These are phyloP conservation scores for Hypsopygia costalis DNA, from an alignment of 2,888 invertebrate species.

Conservation along the genomic window DNA sequence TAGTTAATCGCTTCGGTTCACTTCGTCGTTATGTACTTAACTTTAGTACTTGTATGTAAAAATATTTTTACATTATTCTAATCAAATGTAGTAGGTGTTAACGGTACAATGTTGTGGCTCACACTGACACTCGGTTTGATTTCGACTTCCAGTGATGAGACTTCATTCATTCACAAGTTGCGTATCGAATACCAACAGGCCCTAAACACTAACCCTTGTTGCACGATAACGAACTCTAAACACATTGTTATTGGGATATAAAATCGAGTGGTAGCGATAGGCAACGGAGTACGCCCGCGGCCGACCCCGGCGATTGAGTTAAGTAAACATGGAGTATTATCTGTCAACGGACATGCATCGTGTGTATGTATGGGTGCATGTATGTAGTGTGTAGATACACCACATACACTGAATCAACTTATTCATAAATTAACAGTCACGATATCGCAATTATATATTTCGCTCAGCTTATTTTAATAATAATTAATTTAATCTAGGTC, in stretches of 20 bases:
- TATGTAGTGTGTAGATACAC: slow-evolving; percentile 43
- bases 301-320: slow-evolving; percentile 74
- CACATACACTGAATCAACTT: slow-evolving; percentile 38
- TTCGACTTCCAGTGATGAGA: slow-evolving; percentile 70
- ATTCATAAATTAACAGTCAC: slow-evolving; percentile 59
- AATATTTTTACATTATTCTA: not conserved
- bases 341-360: slow-evolving; percentile 75
- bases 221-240: slow-evolving; percentile 56
- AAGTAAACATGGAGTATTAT: slow-evolving; percentile 79
- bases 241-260: slow-evolving; percentile 33
- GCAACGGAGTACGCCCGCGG: slow-evolving; percentile 41
- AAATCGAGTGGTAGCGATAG: slow-evolving; percentile 33
- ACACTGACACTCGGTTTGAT: slow-evolving; percentile 49
- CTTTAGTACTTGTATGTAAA: not conserved
- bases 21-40: slow-evolving; percentile 33
- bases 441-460: slow-evolving; percentile 26
- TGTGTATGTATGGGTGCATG: slow-evolving; percentile 44
- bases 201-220: slow-evolving; percentile 43
- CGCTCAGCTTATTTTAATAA: slow-evolving; percentile 17
- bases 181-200: slow-evolving; percentile 44
- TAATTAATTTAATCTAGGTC: slow-evolving; percentile 48
- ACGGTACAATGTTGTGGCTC: slow-evolving; percentile 41
- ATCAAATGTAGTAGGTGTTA: slow-evolving; percentile 19
- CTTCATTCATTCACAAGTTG: slow-evolving; percentile 75
- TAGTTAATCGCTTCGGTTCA: slow-evolving; percentile 43